These are phyloP conservation scores for Grammomys surdaster DNA, from an alignment of 2,113 vertebrate genomes.

Conservation along the genomic window DNA sequence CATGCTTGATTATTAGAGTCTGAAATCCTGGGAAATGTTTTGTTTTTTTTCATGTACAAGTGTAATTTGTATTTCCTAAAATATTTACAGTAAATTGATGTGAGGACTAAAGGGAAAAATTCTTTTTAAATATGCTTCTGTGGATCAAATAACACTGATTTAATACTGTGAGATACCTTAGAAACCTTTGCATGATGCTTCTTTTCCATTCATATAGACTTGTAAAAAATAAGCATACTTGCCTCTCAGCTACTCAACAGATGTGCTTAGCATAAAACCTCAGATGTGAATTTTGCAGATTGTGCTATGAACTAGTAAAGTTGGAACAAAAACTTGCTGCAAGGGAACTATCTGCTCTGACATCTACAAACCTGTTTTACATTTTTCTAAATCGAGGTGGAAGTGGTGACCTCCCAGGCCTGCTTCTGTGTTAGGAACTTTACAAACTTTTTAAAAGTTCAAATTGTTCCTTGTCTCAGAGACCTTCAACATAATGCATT, in stretches of 20 bases:
- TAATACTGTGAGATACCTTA: conserved; percentile 72
- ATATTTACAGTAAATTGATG: conserved; percentile 50
- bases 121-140: conserved; percentile 54
- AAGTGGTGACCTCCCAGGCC: background rate
- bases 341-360: conserved; percentile 36
- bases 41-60: conserved; percentile 57
- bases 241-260: conserved; percentile 71
- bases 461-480: background rate
- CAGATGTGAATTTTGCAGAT: conserved; percentile 65
- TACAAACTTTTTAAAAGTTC: background rate
- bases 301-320: conserved; percentile 62
- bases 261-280: conserved; percentile 78
- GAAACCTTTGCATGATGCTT: conserved; percentile 63
- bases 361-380: conserved; percentile 65
- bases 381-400: conserved; percentile 30
- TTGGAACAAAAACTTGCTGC: conserved; percentile 59
- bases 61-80: conserved; percentile 27
- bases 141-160: conserved; percentile 64
- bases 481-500: background rate
- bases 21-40: conserved; percentile 20
- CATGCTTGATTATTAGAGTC: conserved; percentile 26
- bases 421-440: background rate
- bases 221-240: conserved; percentile 67
- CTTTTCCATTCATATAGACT: conserved; percentile 58
- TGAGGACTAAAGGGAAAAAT: conserved; percentile 38